Evolutionary conservation across 1,140 invertebrate genomes (phyloP), one percentile per base, ranked within the genome.

Genomic region (Anoplophora glabripennis): DNA sequence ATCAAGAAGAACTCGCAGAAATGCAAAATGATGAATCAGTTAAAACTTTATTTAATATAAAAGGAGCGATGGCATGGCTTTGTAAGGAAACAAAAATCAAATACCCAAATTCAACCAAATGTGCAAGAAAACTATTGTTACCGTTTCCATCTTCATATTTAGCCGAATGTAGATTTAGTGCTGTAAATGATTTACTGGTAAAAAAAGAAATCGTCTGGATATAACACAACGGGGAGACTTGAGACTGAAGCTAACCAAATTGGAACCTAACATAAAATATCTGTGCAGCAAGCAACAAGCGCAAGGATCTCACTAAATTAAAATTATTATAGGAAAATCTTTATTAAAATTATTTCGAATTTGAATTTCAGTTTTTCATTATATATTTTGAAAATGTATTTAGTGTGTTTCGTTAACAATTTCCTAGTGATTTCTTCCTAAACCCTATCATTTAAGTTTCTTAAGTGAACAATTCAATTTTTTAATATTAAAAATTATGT

Each of bases 351-450:
- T 48, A 59, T 59, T 59, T 53, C 11, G 38, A 59, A 62, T 63
- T 65, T 64, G 42, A 67, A 59, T 63, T 67, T 65, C 42, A 67
- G 53, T 67, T 63, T 63, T 65, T 62, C 49, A 64, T 61, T 63
- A 53, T 65, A 53, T 62, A 41, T 67, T 65, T 62, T n/a, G n/a
- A n/a, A n/a, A n/a, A n/a, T n/a, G n/a, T n/a, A n/a, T n/a, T n/a
- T n/a, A n/a, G 36, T 59, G 57, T 53, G 35, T 65, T 65, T 69
- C 64, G 45, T 59, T 67, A 63, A 67, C 54, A 67, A 67, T 65
- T 65, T 69, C 42, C 55, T 68, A 68, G 63, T 61, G 63, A 63
- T 68, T 64, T 63, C 57, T 63, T 64, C 52, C 47, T 66, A 61
- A 66, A 60, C 58, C 53, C 49, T 65, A 65, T 59, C 52, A 64